A percentile compares a stretch with the other conserved stretches of the same genome.
These are phyloP conservation scores for Aplysia californica DNA, from an alignment of 1,140 invertebrate species.

Conservation along the genomic window DNA sequence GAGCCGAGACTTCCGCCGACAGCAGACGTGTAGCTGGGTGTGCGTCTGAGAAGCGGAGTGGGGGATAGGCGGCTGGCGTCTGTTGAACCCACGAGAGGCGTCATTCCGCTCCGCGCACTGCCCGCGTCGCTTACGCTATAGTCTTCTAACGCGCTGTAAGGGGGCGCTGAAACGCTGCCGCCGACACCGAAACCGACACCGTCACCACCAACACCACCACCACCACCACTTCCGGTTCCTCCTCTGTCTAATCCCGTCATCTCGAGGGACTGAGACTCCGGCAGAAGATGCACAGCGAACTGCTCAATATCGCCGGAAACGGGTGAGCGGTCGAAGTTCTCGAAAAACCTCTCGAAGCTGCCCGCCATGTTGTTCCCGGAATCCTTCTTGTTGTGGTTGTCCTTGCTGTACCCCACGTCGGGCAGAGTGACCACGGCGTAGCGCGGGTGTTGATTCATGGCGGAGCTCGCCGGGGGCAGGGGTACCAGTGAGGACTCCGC, in stretches of 20 bases:
- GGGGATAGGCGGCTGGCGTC: slow-evolving; percentile 9
- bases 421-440: background rate
- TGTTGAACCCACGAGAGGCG: background rate
- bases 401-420: background rate
- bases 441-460: too few relatives aligned
- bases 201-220: background rate
- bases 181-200: too few relatives aligned
- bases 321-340: background rate
- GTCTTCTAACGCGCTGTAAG: background rate
- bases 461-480: too few relatives aligned
- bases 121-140: background rate
- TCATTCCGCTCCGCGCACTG: background rate
- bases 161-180: too few relatives aligned
- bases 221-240: background rate
- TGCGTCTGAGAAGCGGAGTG: slow-evolving; percentile 35
- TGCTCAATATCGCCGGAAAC: background rate
- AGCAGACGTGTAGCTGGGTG: slow-evolving; percentile 53
- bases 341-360: background rate
- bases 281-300: background rate
- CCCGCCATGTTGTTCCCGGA: too few relatives aligned
- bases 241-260: background rate
- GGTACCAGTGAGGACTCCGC: too few relatives aligned
- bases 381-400: too few relatives aligned
- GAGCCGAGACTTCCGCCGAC: slow-evolving; percentile 32
- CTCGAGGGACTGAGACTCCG: background rate